Evolutionary conservation across 2,113 vertebrate genomes (phyloP), one percentile per base, ranked within the genome.

Genomic region (Chloropsis hardwickii): DNA sequence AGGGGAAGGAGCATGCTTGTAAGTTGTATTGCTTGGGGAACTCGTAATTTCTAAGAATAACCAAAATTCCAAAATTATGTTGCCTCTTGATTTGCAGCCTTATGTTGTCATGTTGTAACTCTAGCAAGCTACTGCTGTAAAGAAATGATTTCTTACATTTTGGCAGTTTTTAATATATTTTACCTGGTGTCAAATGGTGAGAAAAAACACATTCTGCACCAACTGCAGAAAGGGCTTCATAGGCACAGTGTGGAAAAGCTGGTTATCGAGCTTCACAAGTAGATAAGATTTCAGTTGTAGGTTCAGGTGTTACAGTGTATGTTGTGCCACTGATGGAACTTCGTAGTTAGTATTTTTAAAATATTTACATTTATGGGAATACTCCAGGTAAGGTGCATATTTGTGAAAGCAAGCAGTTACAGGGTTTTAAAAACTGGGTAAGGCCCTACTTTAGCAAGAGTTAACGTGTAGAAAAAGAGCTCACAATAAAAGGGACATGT

Each of bases 1-100:
- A 3, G 51, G 19, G n/a, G 7, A 39, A 35, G 48, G 24, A 65
- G 28, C 0, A 0, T 17, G 6, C 11, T 83, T 83, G 1, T 37
- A 45, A 61, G 19, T 42, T 71, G 7, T 48, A 8, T 47, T 80
- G 45, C 35, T 58, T 73, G 78, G 25, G 39, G 37, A 91, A 6
- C 45, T 70, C 33, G 25, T 57, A 5, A 71, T 89, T 91, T 84
- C 29, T 53, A 37, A 61, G 37, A 81, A 25, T 78, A 79, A 82
- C 27, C 51, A 54, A 82, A 57, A 81, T 93, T 58, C 35, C 65
- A 67, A 40, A 87, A 29, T 23, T 17, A 31, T 5, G 3, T 76
- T 53, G 2, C 51, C 51, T 81, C 21, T 77, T 77, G n/a, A 0
- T 81, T 83, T 81, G 15, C 39, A 70, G 9, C 25, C 19, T 44